Evolutionary conservation across 2,888 invertebrate species (phyloP), one percentile per base, ranked within the genome.

Genomic region (Pyrgus malvae): DNA sequence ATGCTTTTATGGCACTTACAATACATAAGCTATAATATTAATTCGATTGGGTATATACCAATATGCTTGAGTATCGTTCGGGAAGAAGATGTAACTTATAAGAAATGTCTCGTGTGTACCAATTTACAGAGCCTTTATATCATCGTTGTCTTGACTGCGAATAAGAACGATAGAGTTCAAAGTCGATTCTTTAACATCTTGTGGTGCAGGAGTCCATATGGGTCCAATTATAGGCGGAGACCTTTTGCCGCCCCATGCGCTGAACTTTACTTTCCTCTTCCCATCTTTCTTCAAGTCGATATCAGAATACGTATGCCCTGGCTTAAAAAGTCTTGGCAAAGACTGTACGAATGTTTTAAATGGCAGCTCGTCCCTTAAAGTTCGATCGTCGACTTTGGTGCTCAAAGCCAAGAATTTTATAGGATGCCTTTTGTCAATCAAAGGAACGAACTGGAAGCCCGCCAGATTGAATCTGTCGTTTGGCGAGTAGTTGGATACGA

Each of bases 201-300:
- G 70, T 0, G 78, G 59, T 0, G 80, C 71, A 0, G 87, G 88
- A 0, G 82, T 84, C 89, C 89, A 89, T 27, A 90, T 86, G 0
- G 89, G 89, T 0, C 89, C 89, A n/a, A 90, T 89, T 27, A 90
- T 84, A 0, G 89, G 89, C 0, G 86, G 85, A 0, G 88, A 81
- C 31, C 89, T 69, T 57, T 90, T 89, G 0, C 90, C 90, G 0
- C 89, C 89, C 90, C 90, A 89, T 12, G 85, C 82, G 59, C 89
- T 90, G 49, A 90, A 90, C 57, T 89, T 89, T 3, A 88, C 83
- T 70, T 89, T 89, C 66, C 89, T 73, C 61, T 89, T 90, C 0
- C 88, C 89, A 55, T 89, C 87, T 49, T 83, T 88, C 63, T 86
- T 89, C 55, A 88, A 67, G 46, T 80, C 76, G 1, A 88, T 76